Evolutionary conservation across 2,888 invertebrate species (phyloP).

Genomic region (Diplolepis rosae): DNA sequence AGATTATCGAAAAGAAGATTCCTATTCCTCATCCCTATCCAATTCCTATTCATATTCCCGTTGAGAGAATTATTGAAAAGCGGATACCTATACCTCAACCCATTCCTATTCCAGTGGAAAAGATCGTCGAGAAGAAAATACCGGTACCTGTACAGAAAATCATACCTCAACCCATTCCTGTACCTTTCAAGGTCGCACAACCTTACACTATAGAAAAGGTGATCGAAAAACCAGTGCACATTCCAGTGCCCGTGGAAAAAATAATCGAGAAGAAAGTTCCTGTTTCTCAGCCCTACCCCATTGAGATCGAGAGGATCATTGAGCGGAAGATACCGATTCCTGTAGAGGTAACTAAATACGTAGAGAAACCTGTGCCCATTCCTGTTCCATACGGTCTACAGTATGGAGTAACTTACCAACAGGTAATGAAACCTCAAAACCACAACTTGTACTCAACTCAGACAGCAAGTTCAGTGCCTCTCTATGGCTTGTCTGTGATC

Average conservation of each 20-base stretch:
- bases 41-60: constrained; percentile 69
- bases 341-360: constrained; percentile 58
- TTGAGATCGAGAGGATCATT: constrained; percentile 71
- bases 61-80: constrained; percentile 77
- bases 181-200: constrained; percentile 75
- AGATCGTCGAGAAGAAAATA: constrained; percentile 73
- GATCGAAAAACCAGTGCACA: constrained; percentile 75
- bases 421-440: constrained; percentile 55
- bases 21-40: constrained; percentile 75
- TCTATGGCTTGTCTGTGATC: constrained; percentile 41
- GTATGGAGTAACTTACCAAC: constrained; percentile 59
- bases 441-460: constrained; percentile 45
- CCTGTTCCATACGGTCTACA: constrained; percentile 55
- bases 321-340: constrained; percentile 75
- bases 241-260: constrained; percentile 75
- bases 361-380: constrained; percentile 52
- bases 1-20: constrained; percentile 76
- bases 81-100: constrained; percentile 72
- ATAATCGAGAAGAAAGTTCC: constrained; percentile 79
- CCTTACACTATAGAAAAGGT: constrained; percentile 74
- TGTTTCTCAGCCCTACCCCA: constrained; percentile 75
- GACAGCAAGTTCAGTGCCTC: constrained; percentile 35
- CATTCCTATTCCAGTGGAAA: constrained; percentile 67
- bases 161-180: constrained; percentile 65
- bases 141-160: constrained; percentile 66